phyloP scores from a whole-genome alignment of 2,113 vertebrate species.

The Jaculus jaculus region DNA sequence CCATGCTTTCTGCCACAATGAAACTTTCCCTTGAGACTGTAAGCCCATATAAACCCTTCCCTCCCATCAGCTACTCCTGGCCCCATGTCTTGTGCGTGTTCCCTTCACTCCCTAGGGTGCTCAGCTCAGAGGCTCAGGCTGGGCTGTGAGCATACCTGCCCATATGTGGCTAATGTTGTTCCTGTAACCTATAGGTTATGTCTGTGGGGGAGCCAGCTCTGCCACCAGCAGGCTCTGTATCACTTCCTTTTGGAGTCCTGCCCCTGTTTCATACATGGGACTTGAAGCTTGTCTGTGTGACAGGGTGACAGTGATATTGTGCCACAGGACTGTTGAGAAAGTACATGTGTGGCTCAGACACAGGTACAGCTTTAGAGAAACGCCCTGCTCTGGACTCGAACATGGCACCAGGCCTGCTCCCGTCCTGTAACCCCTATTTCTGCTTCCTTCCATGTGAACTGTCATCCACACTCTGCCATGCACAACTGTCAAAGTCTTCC shows the following conservation, averaged over 20 bases:
- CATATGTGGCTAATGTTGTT: rapidly evolving
- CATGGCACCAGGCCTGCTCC: rapidly evolving
- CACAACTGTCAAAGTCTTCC: rapidly evolving
- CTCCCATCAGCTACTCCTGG: too few relatives aligned
- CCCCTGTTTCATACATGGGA: background rate
- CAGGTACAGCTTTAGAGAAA: background rate
- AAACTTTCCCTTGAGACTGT: too few relatives aligned
- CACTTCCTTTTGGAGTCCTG: background rate
- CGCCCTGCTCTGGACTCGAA: background rate
- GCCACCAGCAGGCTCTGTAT: background rate
- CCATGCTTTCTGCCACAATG: too few relatives aligned
- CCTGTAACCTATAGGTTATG: background rate
- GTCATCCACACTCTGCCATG: rapidly evolving
- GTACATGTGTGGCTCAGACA: too few relatives aligned
- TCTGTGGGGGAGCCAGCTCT: background rate
- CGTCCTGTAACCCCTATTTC: too few relatives aligned
- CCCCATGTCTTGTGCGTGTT: too few relatives aligned
- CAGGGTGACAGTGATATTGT: background rate
- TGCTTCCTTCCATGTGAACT: rapidly evolving
- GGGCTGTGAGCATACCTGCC: background rate
- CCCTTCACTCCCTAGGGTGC: rapidly evolving
- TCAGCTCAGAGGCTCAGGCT: rapidly evolving
- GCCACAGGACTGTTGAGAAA: rapidly evolving
- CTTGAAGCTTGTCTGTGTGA: background rate
- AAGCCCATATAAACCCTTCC: too few relatives aligned